Base-by-base conservation (phyloP, 2,113 vertebrate genomes). In the Channa maculata region DNA sequence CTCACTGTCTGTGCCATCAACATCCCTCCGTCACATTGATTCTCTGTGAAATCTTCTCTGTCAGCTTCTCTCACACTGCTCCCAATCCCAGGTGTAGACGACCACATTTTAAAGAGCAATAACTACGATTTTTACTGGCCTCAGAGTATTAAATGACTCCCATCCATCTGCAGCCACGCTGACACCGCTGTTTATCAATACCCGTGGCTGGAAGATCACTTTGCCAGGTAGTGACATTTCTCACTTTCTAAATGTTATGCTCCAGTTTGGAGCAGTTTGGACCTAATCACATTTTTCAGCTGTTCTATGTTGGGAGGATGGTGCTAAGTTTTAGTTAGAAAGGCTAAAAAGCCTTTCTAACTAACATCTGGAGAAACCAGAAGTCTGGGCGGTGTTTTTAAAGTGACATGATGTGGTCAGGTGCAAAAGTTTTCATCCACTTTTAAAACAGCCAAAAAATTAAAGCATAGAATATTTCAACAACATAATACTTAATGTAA, bases 121-220 rank as follows among this genome's bases (percentile, higher is more conserved):
- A 77, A 79, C 68, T 64, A 79, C 33, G 43, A 39, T 8, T 83
- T 85, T 68, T 46, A 82, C 34, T 49, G 59, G 45, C 61, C 64
- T 55, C 66, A 1, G n/a, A 36, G 53, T 8, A 0, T 50, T 67
- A 76, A 87, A 82, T 86, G 86, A 63, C 77, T 57, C 43, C 71
- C 55, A 87, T 87, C 59, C 52, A 75, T 91, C 82, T 71, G 63
- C 45, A 37, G 38, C 5, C 14, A 38, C 38, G 70, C 57, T 36
- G 78, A 82, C 72, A 76, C 45, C 57, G 71, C 74, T 82, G 75
- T 75, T 86, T 80, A 84, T 89, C 87, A 75, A 88, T 84, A 88
- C 69, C 82, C 68, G 45, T 66, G 84, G 84, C 70, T 76, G 34
- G 8, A 82, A 64, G 53, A 80, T 86, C 64, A 80, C 77, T 36